phyloP scores from a whole-genome alignment of 2,797 vertebrate species.

The Ctenochaetus hawaiiensis region DNA sequence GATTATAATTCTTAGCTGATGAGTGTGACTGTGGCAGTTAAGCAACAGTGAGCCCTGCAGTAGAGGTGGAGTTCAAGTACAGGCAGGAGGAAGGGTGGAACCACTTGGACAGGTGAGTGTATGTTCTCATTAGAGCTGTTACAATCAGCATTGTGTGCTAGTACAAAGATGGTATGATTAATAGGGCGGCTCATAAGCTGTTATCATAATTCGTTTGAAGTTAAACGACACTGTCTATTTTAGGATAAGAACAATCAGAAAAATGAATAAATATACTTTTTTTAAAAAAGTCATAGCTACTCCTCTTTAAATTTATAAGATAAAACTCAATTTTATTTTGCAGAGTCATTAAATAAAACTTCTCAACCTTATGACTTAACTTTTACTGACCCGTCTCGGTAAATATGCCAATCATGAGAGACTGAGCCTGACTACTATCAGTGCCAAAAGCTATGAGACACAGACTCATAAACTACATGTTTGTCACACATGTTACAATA shows the following conservation, averaged over 20 bases:
- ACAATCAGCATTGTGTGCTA: not conserved
- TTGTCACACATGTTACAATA: not conserved
- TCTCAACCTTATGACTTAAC: no score
- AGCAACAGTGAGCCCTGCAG: slow-evolving; percentile 20
- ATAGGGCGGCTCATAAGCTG: not conserved
- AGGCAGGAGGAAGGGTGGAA: not conserved
- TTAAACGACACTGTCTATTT: not conserved
- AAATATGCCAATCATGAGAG: not conserved
- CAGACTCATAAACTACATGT: no score
- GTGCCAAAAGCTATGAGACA: not conserved
- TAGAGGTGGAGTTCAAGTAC: not conserved
- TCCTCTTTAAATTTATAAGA: no score
- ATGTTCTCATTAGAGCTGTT: not conserved
- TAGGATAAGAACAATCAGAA: no score
- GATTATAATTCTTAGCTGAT: slow-evolving; percentile 45
- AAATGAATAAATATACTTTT: no score
- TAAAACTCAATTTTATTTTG: no score
- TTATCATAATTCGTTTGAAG: not conserved
- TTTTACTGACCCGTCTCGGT: no score
- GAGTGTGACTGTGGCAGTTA: slow-evolving; percentile 35
- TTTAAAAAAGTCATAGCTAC: no score
- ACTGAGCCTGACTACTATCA: not conserved
- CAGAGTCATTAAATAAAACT: no score
- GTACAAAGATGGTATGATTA: not conserved
- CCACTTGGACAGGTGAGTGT: not conserved